Evolutionary conservation across 1,140 invertebrate genomes (phyloP).

Genomic region (Leptoteleia sp.): DNA sequence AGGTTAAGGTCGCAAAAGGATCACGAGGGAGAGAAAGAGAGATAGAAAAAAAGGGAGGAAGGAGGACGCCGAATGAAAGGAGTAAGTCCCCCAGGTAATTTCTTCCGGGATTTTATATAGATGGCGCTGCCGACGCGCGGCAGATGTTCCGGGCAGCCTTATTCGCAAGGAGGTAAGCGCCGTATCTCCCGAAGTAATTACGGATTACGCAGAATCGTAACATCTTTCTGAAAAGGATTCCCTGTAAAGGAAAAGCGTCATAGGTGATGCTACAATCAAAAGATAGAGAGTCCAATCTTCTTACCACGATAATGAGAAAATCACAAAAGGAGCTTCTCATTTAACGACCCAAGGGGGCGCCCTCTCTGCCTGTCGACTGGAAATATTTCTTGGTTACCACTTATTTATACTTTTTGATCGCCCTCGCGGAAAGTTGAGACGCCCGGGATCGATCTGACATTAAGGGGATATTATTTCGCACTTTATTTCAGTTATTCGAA

Average conservation of each 20-base stretch:
- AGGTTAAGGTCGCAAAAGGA: conserved; percentile 4
- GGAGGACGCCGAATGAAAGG: conserved; percentile 51
- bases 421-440: too few species aligned
- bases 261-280: conserved; percentile 54
- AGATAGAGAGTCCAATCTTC: conserved; percentile 57
- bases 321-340: conserved; percentile 67
- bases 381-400: conserved; percentile 1
- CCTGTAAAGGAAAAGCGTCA: conserved; percentile 44
- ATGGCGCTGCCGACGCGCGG: conserved; percentile 28
- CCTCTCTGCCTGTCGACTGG: neutral
- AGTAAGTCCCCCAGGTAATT: conserved; percentile 67
- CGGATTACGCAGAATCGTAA: conserved; percentile 64
- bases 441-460: too few species aligned
- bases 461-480: too few species aligned
- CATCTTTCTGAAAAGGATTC: conserved; percentile 50
- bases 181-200: conserved; percentile 65
- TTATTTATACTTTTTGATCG: neutral
- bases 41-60: conserved; percentile 22
- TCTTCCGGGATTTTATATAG: conserved; percentile 45
- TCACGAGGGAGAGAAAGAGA: conserved; percentile 12
- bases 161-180: conserved; percentile 42
- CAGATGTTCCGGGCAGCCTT: conserved; percentile 54
- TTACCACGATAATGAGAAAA: conserved; percentile 72
- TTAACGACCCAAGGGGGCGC: conserved; percentile 6
- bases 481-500: too few species aligned